Evolutionary conservation across 2,797 vertebrate genomes (phyloP), one percentile per base, ranked within the genome.

Genomic region (Taenioides sp.): DNA sequence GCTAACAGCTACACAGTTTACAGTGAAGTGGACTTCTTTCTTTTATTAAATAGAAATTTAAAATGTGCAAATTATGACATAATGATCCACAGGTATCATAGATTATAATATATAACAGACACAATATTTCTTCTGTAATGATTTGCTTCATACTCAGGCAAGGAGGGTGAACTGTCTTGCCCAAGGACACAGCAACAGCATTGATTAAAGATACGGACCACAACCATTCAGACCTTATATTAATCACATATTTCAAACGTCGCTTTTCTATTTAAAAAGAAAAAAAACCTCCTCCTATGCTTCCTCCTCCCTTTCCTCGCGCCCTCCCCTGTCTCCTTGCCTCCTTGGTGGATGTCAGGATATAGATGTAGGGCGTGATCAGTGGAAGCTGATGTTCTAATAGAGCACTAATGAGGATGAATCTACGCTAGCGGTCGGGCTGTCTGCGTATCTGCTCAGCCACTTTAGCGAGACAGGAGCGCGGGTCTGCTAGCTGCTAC

Each of bases 371-470:
- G 89, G 79, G 83, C 80, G 87, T 84, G 91, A 91, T 91, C 89
- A 91, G 87, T 87, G 90, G 78, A 82, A 90, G 88, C 85, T 90
- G 87, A 92, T 89, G 87, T 89, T 88, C 85, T 90, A 91, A 91
- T 92, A 91, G 87, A 89, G 84, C 73, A 55, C 78, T 93, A 91
- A 92, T 91, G 89, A 93, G 85, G 88, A 92, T 88, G 89, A 86
- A 92, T 91, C 87, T 91, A 84, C 58, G 6, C 83, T 80, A 76
- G 82, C 85, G 76, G 86, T 82, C n/a, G 77, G 37, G 80, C 74
- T 49, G 84, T 86, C 82, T 84, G 80, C 76, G 60, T 81, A 84
- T 83, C 84, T 92, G 87, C 81, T 91, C 88, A 90, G 81, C 87
- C 90, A 85, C 88, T 91, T 60, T 91, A 91, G 91, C 86, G 92